These are phyloP conservation scores for Eulemur rufifrons DNA, from an alignment of 2,113 vertebrate genomes.

Conservation along the genomic window DNA sequence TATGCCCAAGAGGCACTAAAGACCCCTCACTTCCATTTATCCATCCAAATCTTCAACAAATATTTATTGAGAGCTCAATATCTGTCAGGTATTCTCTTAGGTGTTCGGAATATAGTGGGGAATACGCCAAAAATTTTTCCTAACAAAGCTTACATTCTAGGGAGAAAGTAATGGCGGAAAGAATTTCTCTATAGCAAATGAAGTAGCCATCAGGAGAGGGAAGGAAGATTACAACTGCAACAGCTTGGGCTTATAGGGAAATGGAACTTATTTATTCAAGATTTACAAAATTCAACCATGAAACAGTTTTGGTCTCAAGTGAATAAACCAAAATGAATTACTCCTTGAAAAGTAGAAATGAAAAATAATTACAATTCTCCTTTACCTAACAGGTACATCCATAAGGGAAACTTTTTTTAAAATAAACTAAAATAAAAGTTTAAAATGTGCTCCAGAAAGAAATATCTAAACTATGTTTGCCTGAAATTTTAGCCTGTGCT, in stretches of 20 bases:
- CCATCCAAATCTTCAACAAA: neutral
- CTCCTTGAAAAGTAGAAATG: constrained; percentile 31
- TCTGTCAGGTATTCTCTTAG: neutral
- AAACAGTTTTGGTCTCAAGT: neutral
- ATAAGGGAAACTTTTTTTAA: neutral
- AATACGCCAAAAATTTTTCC: neutral
- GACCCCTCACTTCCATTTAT: neutral
- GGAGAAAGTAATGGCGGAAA: neutral
- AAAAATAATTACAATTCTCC: neutral
- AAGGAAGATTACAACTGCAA: neutral
- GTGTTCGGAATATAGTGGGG: neutral
- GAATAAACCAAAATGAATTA: constrained; percentile 18
- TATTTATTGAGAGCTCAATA: neutral
- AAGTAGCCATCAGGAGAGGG: neutral
- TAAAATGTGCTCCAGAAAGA: neutral
- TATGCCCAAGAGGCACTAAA: neutral
- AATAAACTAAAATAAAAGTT: neutral
- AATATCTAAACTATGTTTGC: neutral
- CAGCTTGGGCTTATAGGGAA: neutral
- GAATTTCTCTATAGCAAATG: neutral
- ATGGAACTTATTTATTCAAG: neutral
- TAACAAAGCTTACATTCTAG: neutral
- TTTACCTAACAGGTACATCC: neutral
- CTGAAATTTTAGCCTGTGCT: neutral
- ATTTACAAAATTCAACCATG: constrained; percentile 28